phyloP scores from a whole-genome alignment of 2,888 invertebrate genomes.

The Abscondita cerata region DNA sequence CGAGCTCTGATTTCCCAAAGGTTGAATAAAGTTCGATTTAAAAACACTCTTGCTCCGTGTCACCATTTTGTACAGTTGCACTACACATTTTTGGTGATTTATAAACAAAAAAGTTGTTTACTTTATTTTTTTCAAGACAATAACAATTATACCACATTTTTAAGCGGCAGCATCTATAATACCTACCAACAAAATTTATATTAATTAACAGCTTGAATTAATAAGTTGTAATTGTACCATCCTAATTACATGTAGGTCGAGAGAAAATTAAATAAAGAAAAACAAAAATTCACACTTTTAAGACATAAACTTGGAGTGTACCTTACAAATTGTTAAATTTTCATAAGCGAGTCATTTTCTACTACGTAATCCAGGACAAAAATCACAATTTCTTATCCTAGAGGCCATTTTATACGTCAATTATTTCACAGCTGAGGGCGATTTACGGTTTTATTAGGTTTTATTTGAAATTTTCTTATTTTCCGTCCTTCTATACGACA shows the following conservation, averaged over 20 bases:
- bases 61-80: slow-evolving; percentile 43
- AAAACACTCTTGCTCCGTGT: slow-evolving; percentile 56
- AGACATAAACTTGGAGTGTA: slow-evolving; percentile 21
- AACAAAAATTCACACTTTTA: neutral
- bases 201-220: too few species aligned
- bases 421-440: slow-evolving; percentile 31
- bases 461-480: slow-evolving; percentile 15
- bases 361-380: slow-evolving; percentile 37
- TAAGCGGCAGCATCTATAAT: too few species aligned
- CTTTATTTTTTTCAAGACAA: slow-evolving; percentile 1
- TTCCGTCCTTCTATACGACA: slow-evolving; percentile 3
- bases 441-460: slow-evolving; percentile 19
- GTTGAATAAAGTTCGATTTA: slow-evolving; percentile 60
- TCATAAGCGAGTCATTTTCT: slow-evolving; percentile 38
- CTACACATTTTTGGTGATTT: slow-evolving; percentile 7
- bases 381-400: slow-evolving; percentile 46
- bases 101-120: slow-evolving; percentile 11
- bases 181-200: too few species aligned
- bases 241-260: too few species aligned
- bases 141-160: too few species aligned
- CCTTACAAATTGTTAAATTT: slow-evolving; percentile 36
- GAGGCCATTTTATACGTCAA: slow-evolving; percentile 43
- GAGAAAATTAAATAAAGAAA: neutral
- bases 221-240: too few species aligned
- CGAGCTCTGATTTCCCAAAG: slow-evolving; percentile 57